These are phyloP conservation scores for Syngnathus scovelli DNA, from an alignment of 2,113 vertebrate species.

Conservation along the genomic window DNA sequence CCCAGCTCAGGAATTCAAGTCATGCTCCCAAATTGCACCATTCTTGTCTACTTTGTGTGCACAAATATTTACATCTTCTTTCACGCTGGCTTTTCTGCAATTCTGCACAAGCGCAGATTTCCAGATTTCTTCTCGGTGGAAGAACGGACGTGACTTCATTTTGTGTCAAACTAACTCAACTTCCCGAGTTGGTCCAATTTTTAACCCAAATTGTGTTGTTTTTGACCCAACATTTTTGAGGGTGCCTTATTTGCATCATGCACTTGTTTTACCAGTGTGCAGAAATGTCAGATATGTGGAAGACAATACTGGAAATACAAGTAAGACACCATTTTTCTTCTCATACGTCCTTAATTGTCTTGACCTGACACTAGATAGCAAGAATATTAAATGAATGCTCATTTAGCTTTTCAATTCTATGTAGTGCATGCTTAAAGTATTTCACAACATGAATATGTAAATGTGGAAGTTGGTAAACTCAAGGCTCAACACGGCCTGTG, in stretches of 20 bases:
- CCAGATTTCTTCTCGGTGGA: no score
- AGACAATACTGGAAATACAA: no score
- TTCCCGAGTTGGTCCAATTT: no score
- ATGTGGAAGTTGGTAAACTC: conserved; percentile 5
- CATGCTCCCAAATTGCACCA: conserved; percentile 26
- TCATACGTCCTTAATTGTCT: no score
- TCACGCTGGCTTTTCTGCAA: neutral
- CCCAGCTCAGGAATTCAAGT: conserved; percentile 39
- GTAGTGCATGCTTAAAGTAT: neutral
- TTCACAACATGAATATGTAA: neutral
- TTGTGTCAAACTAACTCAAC: no score
- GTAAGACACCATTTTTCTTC: neutral
- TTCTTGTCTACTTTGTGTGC: conserved; percentile 18
- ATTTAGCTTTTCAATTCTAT: neutral
- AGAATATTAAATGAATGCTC: neutral
- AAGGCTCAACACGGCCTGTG: neutral
- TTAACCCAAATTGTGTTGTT: no score
- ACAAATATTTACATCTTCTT: conserved; percentile 34
- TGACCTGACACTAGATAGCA: neutral
- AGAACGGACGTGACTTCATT: no score
- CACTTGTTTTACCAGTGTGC: neutral
- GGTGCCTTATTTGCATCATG: neutral
- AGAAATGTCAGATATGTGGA: neutral
- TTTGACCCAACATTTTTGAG: neutral
- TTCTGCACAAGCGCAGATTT: conserved; percentile 4